Evolutionary conservation across 2,113 vertebrate species (phyloP).

Genomic region (Mustelus asterias): DNA sequence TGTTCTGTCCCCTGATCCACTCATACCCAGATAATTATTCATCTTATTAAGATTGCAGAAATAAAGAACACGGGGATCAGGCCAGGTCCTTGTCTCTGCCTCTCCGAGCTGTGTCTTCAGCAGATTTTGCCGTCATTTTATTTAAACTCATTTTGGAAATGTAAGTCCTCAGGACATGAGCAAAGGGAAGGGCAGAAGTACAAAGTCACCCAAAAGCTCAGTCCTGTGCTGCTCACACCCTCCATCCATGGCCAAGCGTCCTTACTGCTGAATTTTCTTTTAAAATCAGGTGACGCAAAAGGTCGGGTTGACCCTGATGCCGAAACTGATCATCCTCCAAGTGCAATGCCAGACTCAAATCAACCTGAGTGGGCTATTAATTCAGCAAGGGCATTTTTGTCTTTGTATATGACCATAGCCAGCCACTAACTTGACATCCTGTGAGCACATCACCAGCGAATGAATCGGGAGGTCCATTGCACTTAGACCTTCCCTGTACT

Average conservation of each 20-base stretch:
- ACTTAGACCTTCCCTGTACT: neutral
- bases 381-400: slow-evolving; percentile 15
- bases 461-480: neutral
- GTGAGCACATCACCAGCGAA: neutral
- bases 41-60: neutral
- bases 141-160: neutral
- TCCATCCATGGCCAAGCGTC: neutral
- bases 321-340: neutral
- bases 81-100: neutral
- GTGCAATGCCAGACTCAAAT: neutral
- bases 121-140: neutral
- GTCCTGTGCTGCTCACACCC: neutral
- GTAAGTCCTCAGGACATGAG: neutral
- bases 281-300: neutral
- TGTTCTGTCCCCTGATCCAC: neutral
- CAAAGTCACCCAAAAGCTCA: neutral
- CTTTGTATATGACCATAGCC: neutral
- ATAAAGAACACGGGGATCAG: neutral
- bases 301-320: neutral
- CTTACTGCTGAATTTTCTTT: neutral
- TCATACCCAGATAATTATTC: neutral
- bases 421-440: neutral
- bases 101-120: neutral
- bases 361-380: neutral
- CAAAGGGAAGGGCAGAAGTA: neutral